A percentile compares a stretch with the other conserved stretches of the same genome.
Evolutionary conservation across 2,888 invertebrate genomes (phyloP).

Genomic region (Drosophila paucipuncta): DNA sequence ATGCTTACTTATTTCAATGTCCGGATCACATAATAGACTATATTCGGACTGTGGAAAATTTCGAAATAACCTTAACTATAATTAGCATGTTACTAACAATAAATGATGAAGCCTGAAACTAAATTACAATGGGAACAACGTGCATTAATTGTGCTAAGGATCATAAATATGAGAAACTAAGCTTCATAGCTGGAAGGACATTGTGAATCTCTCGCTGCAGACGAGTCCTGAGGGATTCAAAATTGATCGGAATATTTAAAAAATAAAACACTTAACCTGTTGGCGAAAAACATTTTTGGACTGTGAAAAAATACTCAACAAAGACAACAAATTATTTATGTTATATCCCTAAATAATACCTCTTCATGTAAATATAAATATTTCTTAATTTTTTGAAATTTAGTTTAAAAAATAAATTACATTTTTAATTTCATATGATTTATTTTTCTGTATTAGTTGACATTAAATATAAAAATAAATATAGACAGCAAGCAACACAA

Average conservation of each 20-base stretch:
- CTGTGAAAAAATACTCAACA: neutral
- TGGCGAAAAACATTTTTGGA: neutral
- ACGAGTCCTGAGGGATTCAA: neutral
- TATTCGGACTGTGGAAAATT: neutral
- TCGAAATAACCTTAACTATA: neutral
- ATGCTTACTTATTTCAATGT: constrained; percentile 44
- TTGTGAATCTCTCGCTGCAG: neutral
- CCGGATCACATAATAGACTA: constrained; percentile 1
- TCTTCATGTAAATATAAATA: neutral
- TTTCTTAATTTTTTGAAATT: neutral
- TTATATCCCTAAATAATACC: neutral
- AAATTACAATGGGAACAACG: neutral
- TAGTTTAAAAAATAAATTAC: neutral
- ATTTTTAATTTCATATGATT: neutral
- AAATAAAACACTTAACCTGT: neutral
- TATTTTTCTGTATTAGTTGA: neutral
- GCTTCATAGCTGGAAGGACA: no score
- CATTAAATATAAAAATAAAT: no score
- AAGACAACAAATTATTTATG: neutral
- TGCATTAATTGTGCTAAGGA: neutral
- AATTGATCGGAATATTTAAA: neutral
- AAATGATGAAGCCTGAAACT: neutral
- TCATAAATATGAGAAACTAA: neutral
- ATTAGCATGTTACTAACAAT: neutral
- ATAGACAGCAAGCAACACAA: no score